Base-by-base conservation (phyloP, 2,888 invertebrate species). In the Parnassius orleans region DNA sequence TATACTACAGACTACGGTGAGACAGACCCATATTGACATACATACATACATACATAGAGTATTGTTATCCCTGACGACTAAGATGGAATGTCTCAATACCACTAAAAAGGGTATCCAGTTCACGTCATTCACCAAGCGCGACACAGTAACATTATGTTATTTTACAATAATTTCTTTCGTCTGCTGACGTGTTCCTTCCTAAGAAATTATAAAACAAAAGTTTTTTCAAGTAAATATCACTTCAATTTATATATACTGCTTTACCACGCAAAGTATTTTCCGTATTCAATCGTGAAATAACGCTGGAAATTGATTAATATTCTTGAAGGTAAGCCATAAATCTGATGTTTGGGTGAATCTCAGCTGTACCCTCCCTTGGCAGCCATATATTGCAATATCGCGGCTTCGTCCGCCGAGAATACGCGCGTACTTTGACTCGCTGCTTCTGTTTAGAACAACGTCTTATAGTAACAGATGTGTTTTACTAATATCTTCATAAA, bases 341-440 rank as follows among this genome's bases (percentile, higher is more conserved):
- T 90, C 87, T 83, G 77, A 75, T 80, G 79, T 84, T 84, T 80
- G 76, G 75, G 71, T 68, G 71, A 90, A 89, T 85, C 88, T 87
- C 86, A 84, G 88, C 86, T 83, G 84, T 71, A 72, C 67, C 69
- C 75, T 90, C 90, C 90, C 90, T 69, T 74, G 88, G 78, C 86
- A 81, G 81, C 83, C 83, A 88, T 91, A 90, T 82, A 90, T 90
- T 80, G 86, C 81, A 78, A 84, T 87, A 85, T 79, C 80, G 74
- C 73, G 73, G 75, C 78, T 74, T 68, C 74, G 76, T 76, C 80
- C 81, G 74, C 73, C 65, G 80, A 80, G 81, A 81, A 77, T 74
- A 12, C 50, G 55, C 56, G 61, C 56, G 60, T 59, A 58, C 65
- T 62, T 64, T 66, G 65, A 67, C 61, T 66, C 66, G 41, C 58